Base-by-base conservation (phyloP, 1,140 invertebrate species). In the Ostrea edulis region DNA sequence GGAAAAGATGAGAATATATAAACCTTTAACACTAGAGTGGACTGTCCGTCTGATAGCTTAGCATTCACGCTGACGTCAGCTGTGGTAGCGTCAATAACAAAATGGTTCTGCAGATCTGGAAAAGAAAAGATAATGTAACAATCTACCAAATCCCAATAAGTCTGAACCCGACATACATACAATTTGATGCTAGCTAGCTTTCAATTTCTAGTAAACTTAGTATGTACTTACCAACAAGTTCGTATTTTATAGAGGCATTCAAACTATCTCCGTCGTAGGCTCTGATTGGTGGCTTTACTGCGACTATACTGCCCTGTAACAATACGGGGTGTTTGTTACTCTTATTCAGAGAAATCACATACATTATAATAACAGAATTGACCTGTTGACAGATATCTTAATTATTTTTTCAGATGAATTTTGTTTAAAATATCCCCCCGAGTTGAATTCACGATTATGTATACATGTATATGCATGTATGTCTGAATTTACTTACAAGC, bases 211-310 rank as follows among this genome's bases (percentile, higher is more conserved):
- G 52, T 2, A 25, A 84, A 29, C 9, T 4, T 35, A 55, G 35
- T 9, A 14, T 29, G 35, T 29, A 86, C 89, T 87, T 86, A 91
- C 91, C 91, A 51, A 89, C 84, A 53, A 91, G 83, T 22, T 90
- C 90, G 54, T 91, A 91, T 9, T 62, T 54, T 11, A 91, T 83
- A 22, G 84, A 55, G 5, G 85, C 84, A 62, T 90, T 87, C 8
- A 91, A 35, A 54, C 87, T 86, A 85, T 91, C 91, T 22, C 65
- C 87, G 68, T 91, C 91, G 44, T 84, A 58, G 7, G 91, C 91
- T 35, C 54, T 54, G 20, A 91, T 91, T 17, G 71, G 65, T 14
- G 91, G 91, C 0, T 58, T 84, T n/a, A 91, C 68, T 44, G 35
- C 65, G 7, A 91, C 86, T 20, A 85, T 14, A 11, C 86, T 87